Base-by-base conservation (phyloP, 2,888 invertebrate species). In the Augochlorella aurata region DNA sequence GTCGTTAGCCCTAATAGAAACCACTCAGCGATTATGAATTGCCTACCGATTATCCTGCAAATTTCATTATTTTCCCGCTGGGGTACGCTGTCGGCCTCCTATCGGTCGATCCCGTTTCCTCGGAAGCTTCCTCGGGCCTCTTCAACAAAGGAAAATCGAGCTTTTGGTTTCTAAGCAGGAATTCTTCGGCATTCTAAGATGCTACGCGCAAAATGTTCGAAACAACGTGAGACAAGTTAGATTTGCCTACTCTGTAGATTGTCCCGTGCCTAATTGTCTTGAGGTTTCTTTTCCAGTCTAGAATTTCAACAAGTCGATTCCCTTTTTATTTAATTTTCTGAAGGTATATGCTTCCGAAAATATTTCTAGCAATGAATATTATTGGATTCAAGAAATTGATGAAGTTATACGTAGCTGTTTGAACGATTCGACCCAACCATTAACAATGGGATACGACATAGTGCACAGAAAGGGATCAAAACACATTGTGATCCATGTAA, bases 61-160 rank as follows among this genome's bases (percentile, higher is more conserved):
- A 93, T 93, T 93, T 93, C 92, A 93, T 93, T 93, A 93, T 90
- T 86, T 84, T 90, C 90, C 86, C 89, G 88, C 87, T 90, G 79
- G 77, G 44, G 68, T 78, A 83, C 74, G 71, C 68, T 70, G 70
- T 69, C 70, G 74, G 47, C 45, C 14, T 58, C 54, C 16, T 44
- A 79, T 74, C 77, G 70, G 73, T 76, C 77, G 79, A 83, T 83
- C 75, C 21, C 24, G 61, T 72, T 74, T 58, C 74, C 79, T n/a
- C 45, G 77, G 73, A 29, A 58, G 45, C 69, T 18, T n/a, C 65
- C n/a, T n/a, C 18, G 58, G 68, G 68, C 67, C 79, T 77, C 49
- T 71, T 45, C 12, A 29, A 7, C 54, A 38, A 29, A 69, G 69
- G 69, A 68, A 86, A 85, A 88, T 88, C 85, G 88, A 86, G 85